A percentile compares a stretch with the other conserved stretches of the same genome.
phyloP scores from a whole-genome alignment of 2,888 invertebrate species.

The Cheilosia urbana region DNA sequence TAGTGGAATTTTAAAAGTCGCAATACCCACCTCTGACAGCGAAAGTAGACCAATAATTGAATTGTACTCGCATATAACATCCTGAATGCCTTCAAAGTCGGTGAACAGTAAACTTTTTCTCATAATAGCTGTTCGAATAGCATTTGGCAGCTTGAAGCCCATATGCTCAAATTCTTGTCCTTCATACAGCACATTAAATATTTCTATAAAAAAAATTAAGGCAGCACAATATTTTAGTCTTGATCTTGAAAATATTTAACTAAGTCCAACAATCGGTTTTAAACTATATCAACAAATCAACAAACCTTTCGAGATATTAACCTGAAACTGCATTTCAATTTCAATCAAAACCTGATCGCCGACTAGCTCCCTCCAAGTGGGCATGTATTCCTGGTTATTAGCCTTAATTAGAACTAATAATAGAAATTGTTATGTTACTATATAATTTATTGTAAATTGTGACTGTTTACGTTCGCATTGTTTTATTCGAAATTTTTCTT shows the following conservation, averaged over 20 bases:
- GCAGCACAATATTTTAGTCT: neutral
- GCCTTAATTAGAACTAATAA: constrained; percentile 80
- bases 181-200: constrained; percentile 89
- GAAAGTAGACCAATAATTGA: constrained; percentile 87
- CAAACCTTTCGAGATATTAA: constrained; percentile 85
- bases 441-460: neutral
- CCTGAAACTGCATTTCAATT: constrained; percentile 87
- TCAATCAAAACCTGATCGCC: constrained; percentile 88
- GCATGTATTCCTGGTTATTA: constrained; percentile 79
- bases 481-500: constrained; percentile 78
- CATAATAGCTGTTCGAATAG: constrained; percentile 85
- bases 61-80: constrained; percentile 88
- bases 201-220: constrained; percentile 79
- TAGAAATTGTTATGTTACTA: neutral
- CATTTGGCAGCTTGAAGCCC: constrained; percentile 86
- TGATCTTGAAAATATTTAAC: too few relatives aligned
- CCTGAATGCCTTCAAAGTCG: constrained; percentile 87
- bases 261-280: neutral
- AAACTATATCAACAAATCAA: neutral
- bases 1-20: too few relatives aligned
- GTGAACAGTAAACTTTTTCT: constrained; percentile 85
- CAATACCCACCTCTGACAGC: constrained; percentile 86
- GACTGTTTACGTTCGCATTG: constrained; percentile 81
- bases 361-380: constrained; percentile 89
- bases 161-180: constrained; percentile 90